phyloP scores from a whole-genome alignment of 1,140 invertebrate species.

The Drosophila nikananu region DNA sequence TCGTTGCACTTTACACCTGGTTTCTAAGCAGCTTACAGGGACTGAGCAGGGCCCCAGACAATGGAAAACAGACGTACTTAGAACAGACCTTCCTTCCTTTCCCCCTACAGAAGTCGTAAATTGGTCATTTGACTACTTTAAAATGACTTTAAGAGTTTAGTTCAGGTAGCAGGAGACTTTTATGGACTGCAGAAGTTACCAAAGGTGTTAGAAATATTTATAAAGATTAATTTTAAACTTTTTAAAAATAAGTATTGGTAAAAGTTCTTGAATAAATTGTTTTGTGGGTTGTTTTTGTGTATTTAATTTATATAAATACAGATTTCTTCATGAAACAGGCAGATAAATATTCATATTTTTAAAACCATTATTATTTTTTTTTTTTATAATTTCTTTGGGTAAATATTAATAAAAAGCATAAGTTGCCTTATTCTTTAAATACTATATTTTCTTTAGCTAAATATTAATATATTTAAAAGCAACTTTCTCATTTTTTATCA shows the following conservation, averaged over 20 bases:
- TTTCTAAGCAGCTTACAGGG: constrained; percentile 51
- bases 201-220: not conserved
- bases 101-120: constrained; percentile 46
- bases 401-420: too few relatives aligned
- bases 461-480: too few relatives aligned
- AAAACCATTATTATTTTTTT: not conserved
- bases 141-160: constrained; percentile 28
- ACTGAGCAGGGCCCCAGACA: constrained; percentile 8
- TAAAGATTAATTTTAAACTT: not conserved
- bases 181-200: not conserved
- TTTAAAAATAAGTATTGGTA: not conserved
- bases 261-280: not conserved
- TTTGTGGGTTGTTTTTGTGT: too few relatives aligned
- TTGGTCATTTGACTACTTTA: constrained; percentile 67
- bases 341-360: not conserved
- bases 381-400: too few relatives aligned
- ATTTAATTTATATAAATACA: too few relatives aligned
- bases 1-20: constrained; percentile 35
- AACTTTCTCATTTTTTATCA: too few relatives aligned
- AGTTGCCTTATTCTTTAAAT: too few relatives aligned
- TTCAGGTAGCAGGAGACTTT: not conserved
- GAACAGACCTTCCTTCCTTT: not conserved
- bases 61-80: constrained; percentile 10
- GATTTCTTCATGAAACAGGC: too few relatives aligned
- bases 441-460: too few relatives aligned